A percentile compares a stretch with the other conserved stretches of the same genome.
phyloP scores from a whole-genome alignment of 1,140 invertebrate species.

The Penaeus vannamei region DNA sequence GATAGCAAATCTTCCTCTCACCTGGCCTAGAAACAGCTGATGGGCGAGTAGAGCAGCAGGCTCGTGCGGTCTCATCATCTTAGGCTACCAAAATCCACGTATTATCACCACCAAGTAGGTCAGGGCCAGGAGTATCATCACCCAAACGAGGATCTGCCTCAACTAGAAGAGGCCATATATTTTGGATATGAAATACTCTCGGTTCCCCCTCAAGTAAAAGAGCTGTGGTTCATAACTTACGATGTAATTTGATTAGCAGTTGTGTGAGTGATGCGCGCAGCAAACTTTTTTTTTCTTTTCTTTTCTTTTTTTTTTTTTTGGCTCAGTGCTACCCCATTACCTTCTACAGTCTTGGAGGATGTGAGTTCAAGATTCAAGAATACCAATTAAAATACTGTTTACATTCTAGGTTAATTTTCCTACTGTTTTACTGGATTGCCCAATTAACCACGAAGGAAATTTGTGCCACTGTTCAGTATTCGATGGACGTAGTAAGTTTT shows the following conservation, averaged over 20 bases:
- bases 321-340: not conserved
- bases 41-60: slow-evolving; percentile 25
- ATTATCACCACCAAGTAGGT: slow-evolving; percentile 42
- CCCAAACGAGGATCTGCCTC: slow-evolving; percentile 54
- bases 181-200: slow-evolving; percentile 28
- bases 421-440: too few relatives aligned
- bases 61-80: slow-evolving; percentile 43
- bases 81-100: slow-evolving; percentile 49
- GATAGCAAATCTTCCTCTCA: slow-evolving; percentile 46
- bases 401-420: too few relatives aligned
- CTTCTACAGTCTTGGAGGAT: too few relatives aligned
- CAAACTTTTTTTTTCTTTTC: slow-evolving; percentile 8
- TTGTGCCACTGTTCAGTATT: too few relatives aligned
- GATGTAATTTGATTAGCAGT: slow-evolving; percentile 39
- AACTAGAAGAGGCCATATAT: slow-evolving; percentile 53
- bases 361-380: too few relatives aligned
- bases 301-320: not conserved
- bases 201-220: not conserved
- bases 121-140: slow-evolving; percentile 53
- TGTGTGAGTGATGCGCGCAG: slow-evolving; percentile 46
- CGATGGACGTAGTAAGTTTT: too few relatives aligned
- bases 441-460: too few relatives aligned
- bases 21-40: slow-evolving; percentile 41
- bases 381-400: too few relatives aligned
- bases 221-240: slow-evolving; percentile 10